Conservation (phyloP, 2,113 vertebrate species). For the Sander lucioperca region DNA sequence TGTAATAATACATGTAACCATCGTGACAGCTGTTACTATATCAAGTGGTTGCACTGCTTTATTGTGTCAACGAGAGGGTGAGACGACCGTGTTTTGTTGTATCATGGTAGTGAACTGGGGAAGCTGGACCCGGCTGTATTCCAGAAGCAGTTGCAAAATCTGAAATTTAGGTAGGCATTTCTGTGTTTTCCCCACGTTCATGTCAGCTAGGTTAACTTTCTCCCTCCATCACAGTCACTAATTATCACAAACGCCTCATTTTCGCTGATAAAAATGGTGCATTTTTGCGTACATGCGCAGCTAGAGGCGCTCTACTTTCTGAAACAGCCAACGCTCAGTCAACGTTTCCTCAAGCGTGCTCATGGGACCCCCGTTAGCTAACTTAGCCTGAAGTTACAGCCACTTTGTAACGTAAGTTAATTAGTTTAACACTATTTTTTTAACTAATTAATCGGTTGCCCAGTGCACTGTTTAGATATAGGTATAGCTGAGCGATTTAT, state of each 20-base stretch:
- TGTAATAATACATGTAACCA: accelerated
- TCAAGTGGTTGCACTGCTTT: accelerated
- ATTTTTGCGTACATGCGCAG: background rate
- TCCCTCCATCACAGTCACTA: background rate
- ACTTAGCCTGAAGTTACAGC: slow-evolving; percentile 13
- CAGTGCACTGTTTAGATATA: background rate
- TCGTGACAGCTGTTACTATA: too few relatives aligned
- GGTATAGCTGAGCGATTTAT: background rate
- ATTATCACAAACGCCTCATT: background rate
- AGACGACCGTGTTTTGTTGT: slow-evolving; percentile 14
- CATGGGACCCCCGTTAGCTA: background rate
- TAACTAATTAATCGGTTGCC: background rate
- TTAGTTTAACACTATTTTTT: background rate
- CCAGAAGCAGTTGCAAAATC: slow-evolving; percentile 18
- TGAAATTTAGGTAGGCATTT: slow-evolving; percentile 12
- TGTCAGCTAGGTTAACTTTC: background rate
- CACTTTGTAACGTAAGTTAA: slow-evolving; percentile 14
- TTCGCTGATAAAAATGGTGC: background rate
- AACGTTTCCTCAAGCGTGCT: slow-evolving; percentile 20
- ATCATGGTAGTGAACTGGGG: slow-evolving; percentile 20
- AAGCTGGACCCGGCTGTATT: slow-evolving; percentile 25
- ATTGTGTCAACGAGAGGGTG: background rate
- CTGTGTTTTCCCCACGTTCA: background rate
- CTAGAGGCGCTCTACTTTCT: slow-evolving; percentile 33
- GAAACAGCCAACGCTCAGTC: slow-evolving; percentile 14